A percentile compares a stretch with the other conserved stretches of the same genome.
phyloP scores from a whole-genome alignment of 2,797 vertebrate species.

The Carcharodon carcharias region DNA sequence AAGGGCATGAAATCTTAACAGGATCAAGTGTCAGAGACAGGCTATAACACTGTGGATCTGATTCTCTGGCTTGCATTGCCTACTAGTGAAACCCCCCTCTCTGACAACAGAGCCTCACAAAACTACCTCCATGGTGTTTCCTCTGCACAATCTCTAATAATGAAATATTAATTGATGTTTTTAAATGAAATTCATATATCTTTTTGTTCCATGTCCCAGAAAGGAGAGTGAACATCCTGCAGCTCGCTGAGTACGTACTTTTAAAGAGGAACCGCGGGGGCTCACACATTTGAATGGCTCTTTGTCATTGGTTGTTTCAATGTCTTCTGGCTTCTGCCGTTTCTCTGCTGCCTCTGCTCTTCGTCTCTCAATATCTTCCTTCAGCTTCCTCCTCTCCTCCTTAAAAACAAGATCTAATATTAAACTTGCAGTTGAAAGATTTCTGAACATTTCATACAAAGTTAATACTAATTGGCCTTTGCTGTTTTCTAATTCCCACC shows the following conservation, averaged over 20 bases:
- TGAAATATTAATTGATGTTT: constrained; percentile 56
- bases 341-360: constrained; percentile 94
- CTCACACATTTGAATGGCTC: constrained; percentile 89
- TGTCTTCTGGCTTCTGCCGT: constrained; percentile 84
- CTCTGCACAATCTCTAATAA: constrained; percentile 5
- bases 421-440: neutral
- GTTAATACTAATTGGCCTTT: neutral
- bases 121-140: neutral
- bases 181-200: constrained; percentile 46
- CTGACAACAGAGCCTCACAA: neutral
- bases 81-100: neutral
- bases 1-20: neutral
- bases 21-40: constrained; percentile 26
- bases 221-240: constrained; percentile 1
- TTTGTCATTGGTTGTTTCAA: constrained; percentile 64
- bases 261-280: constrained; percentile 86
- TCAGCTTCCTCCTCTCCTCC: constrained; percentile 95
- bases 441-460: neutral
- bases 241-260: constrained; percentile 61
- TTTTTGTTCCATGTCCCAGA: constrained; percentile 44
- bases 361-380: constrained; percentile 92
- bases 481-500: neutral
- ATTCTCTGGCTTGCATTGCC: neutral
- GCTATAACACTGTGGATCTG: neutral
- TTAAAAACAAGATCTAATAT: constrained; percentile 46